phyloP scores from a whole-genome alignment of 2,888 invertebrate genomes.

The Micropterix aruncella region DNA sequence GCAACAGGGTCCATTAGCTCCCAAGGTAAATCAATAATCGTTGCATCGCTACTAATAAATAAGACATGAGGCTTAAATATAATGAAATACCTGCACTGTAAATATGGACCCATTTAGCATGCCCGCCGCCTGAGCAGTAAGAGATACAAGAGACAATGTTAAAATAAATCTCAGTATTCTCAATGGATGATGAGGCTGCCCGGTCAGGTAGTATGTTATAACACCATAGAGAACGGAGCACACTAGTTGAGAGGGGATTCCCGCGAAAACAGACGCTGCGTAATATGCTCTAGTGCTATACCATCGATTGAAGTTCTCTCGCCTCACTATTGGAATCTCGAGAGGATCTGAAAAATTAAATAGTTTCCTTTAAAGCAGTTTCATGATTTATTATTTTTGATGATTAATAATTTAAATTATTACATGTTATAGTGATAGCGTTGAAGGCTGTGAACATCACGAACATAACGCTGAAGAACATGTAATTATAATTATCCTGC shows the following conservation, averaged over 20 bases:
- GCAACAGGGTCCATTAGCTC: no score
- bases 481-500: conserved; percentile 73
- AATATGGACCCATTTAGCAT: conserved; percentile 73
- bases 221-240: conserved; percentile 62
- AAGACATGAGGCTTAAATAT: no score
- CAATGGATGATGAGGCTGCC: conserved; percentile 63
- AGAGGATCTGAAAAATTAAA: conserved; percentile 51
- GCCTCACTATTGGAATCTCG: conserved; percentile 63
- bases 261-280: conserved; percentile 61
- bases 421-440: conserved; percentile 80
- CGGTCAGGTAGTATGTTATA: conserved; percentile 76
- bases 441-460: conserved; percentile 91
- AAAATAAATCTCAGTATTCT: conserved; percentile 59
- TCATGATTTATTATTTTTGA: no score
- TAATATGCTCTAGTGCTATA: conserved; percentile 77
- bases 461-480: conserved; percentile 88
- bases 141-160: conserved; percentile 61
- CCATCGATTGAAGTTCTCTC: conserved; percentile 85
- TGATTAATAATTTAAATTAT: no score
- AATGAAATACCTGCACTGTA: conserved; percentile 50
- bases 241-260: conserved; percentile 67
- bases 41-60: no score
- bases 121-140: conserved; percentile 79
- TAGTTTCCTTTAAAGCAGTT: no score
- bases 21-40: no score